Evolutionary conservation across 2,113 vertebrate genomes (phyloP).

Genomic region (Grantiella picta): DNA sequence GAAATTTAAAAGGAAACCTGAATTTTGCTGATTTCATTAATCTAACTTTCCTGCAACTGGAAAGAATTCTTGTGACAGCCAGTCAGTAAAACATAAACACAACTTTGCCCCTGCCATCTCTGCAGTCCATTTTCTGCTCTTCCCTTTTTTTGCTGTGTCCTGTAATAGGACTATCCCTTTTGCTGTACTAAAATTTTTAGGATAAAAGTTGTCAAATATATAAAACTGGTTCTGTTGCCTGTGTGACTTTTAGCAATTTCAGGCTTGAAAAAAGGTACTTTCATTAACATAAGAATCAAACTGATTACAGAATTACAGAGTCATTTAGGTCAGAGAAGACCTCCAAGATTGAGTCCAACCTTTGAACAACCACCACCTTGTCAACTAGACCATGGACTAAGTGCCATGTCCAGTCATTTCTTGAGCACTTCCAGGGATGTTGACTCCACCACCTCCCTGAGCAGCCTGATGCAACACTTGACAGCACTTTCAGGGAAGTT

Average conservation of each 20-base stretch:
- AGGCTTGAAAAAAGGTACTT: background rate
- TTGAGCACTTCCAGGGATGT: background rate
- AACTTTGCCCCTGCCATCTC: background rate
- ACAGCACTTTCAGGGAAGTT: background rate
- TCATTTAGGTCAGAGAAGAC: background rate
- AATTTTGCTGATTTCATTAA: background rate
- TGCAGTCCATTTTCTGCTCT: background rate
- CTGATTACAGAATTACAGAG: background rate
- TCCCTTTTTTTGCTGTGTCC: background rate
- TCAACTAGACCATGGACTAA: background rate
- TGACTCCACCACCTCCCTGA: background rate
- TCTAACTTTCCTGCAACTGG: background rate
- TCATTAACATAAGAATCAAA: background rate
- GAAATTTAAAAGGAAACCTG: background rate
- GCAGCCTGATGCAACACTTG: background rate
- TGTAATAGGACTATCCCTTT: background rate
- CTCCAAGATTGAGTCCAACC: background rate
- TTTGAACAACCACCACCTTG: background rate
- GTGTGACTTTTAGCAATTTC: background rate
- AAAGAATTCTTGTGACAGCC: background rate
- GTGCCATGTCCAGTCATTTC: background rate
- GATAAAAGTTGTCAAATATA: background rate
- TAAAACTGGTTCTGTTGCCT: background rate
- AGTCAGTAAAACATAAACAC: background rate
- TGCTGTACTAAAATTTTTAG: background rate